phyloP scores from a whole-genome alignment of 1,140 invertebrate genomes.

The Saccostrea echinata region DNA sequence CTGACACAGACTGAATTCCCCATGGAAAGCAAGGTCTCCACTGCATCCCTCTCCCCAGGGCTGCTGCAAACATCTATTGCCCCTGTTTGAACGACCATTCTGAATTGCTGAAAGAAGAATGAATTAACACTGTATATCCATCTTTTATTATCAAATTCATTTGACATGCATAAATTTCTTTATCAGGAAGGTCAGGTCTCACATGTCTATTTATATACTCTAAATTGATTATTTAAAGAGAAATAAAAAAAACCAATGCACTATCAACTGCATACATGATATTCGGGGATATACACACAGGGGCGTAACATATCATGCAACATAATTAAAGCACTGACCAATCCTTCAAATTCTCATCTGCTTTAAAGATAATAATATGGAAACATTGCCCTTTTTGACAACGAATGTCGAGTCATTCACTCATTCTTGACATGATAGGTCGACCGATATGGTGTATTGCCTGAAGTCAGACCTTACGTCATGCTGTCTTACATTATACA shows the following conservation, averaged over 20 bases:
- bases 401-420: background rate
- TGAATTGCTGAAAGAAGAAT: background rate
- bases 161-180: no score
- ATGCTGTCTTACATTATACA: background rate
- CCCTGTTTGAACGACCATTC: background rate
- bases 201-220: no score
- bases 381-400: background rate
- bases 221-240: no score
- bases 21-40: conserved; percentile 67
- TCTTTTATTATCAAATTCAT: background rate
- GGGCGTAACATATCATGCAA: no score
- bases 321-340: background rate
- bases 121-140: background rate
- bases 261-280: no score
- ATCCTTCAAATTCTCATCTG: background rate
- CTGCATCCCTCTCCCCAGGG: conserved; percentile 63
- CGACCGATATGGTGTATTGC: conserved; percentile 3
- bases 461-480: background rate
- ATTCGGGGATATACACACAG: no score
- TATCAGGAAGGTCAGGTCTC: no score
- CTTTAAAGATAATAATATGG: background rate
- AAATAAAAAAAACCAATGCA: no score
- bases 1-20: conserved; percentile 55
- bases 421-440: background rate
- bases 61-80: conserved; percentile 12